Evolutionary conservation across 2,888 invertebrate genomes (phyloP), one percentile per base, ranked within the genome.

Genomic region (Harpalus rubripes): DNA sequence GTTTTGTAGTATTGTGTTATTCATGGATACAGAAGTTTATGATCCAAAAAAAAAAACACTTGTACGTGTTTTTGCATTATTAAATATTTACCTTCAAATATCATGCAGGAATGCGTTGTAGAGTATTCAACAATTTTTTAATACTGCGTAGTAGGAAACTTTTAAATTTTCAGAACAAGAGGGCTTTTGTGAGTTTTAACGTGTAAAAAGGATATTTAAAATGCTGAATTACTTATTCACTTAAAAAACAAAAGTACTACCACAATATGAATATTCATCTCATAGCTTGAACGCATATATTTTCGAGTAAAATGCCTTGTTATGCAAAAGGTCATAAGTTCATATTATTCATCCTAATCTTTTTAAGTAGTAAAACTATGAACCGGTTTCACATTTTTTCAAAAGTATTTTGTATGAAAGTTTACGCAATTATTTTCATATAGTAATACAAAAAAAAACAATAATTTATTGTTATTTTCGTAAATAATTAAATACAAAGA

Each of bases 41-140:
- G 12, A 1, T 12, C 22, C 0, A 63, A 22, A 63, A 18, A 22
- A 63, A 22, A 63, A 63, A 1, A 7, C 63, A 26, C 63, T 63
- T 22, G 63, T 22, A 16, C 0, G 26, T 63, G 63, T 22, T 63
- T 63, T 63, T 63, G 63, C 26, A 63, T 63, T 63, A 26, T 63
- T 63, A 63, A 63, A 22, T 2, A 63, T 10, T 63, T 22, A 63
- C 10, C 26, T 8, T 18, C 63, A 22, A 10, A 12, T 22, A 63
- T 22, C 63, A 26, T 10, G 26, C 16, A 63, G 7, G 12, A 12
- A 12, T 22, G 12, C 44, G 12, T 12, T 10, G 12, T 32, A 52
- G 12, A 52, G 44, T 52, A 12, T 52, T 52, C 44, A 12, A 10
- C 44, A 52, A 52, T 52, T 52, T 52, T 44, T 52, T 52, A 52